phyloP scores from a whole-genome alignment of 1,140 invertebrate genomes.

The Drosophila suzukii region DNA sequence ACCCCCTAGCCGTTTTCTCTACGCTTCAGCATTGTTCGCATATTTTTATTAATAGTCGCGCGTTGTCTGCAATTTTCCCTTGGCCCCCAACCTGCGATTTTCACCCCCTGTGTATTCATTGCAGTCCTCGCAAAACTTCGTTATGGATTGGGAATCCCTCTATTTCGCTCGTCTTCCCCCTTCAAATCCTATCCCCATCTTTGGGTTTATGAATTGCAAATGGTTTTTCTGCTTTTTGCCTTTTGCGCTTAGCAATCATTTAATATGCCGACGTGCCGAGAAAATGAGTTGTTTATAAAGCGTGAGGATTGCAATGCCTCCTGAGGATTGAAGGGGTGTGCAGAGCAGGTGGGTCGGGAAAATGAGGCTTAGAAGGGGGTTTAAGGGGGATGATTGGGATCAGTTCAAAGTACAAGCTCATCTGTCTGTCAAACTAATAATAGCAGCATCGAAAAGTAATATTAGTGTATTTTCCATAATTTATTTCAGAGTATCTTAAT shows the following conservation, averaged over 20 bases:
- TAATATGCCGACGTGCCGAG: constrained; percentile 70
- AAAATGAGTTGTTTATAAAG: constrained; percentile 72
- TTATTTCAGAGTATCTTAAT: too few species aligned
- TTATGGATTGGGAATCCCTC: constrained; percentile 57
- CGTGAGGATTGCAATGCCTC: constrained; percentile 51
- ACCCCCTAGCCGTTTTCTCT: constrained; percentile 14
- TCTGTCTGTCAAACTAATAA: constrained; percentile 23
- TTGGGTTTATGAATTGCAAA: constrained; percentile 68
- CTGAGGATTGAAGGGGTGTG: constrained; percentile 6
- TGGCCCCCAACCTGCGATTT: constrained; percentile 14
- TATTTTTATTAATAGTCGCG: constrained; percentile 76
- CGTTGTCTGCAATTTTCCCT: constrained; percentile 71
- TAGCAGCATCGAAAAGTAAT: neutral
- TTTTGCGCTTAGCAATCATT: constrained; percentile 73
- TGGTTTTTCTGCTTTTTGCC: constrained; percentile 64
- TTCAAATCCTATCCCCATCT: neutral
- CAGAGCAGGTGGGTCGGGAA: neutral
- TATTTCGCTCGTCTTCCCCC: neutral
- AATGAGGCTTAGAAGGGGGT: neutral
- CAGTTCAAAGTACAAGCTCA: constrained; percentile 45
- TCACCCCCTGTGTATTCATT: constrained; percentile 40
- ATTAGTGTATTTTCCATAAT: neutral
- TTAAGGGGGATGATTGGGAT: neutral
- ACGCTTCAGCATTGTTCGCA: constrained; percentile 68
- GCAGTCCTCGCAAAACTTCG: constrained; percentile 50